phyloP scores from a whole-genome alignment of 2,113 vertebrate species.

The Pongo pygmaeus region DNA sequence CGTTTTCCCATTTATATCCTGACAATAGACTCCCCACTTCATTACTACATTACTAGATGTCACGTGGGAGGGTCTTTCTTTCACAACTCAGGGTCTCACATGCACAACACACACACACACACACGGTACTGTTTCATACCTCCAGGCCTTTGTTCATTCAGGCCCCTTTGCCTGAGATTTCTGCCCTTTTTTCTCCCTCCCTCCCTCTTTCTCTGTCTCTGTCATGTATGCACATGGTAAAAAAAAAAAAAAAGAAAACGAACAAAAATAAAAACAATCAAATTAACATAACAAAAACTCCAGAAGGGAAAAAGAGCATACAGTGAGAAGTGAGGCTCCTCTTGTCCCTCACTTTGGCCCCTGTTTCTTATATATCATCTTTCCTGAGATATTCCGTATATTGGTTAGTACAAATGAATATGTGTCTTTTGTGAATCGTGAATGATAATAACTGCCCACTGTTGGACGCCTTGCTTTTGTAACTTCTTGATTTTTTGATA shows the following conservation, averaged over 20 bases:
- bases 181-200: background rate
- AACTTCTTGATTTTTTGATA: conserved; percentile 4
- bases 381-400: background rate
- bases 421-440: background rate
- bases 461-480: background rate
- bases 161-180: background rate
- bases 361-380: background rate
- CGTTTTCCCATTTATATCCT: background rate
- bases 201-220: background rate
- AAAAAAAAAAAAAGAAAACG: background rate
- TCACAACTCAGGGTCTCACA: background rate
- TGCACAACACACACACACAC: background rate
- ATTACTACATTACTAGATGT: background rate
- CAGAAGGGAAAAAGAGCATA: background rate
- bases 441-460: background rate
- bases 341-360: background rate
- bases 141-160: background rate
- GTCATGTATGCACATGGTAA: conserved; percentile 44
- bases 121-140: background rate
- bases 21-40: background rate
- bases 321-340: background rate
- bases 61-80: background rate
- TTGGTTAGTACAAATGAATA: background rate
- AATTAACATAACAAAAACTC: conserved; percentile 18
- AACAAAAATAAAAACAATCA: background rate